Conservation (phyloP, 2,113 vertebrate genomes). For the Sminthopsis crassicaudata region DNA sequence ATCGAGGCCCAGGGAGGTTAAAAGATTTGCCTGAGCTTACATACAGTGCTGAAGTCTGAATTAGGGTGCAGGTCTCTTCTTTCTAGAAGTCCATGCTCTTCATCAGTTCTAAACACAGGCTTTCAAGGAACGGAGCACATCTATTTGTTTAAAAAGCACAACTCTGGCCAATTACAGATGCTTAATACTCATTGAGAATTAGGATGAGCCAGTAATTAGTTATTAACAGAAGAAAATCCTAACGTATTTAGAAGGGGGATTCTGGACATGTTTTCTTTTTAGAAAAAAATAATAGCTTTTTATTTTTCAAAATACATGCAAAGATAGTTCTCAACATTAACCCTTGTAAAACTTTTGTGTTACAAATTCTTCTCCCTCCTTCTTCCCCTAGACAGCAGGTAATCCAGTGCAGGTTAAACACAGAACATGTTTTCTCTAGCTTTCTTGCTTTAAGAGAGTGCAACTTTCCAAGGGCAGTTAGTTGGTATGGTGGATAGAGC, state of each 20-base stretch:
- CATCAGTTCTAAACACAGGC: not conserved
- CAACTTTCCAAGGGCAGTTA: too few relatives aligned
- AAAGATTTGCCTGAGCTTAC: not conserved
- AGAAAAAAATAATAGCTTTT: too few relatives aligned
- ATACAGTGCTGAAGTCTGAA: not conserved
- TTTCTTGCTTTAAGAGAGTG: conserved; percentile 48
- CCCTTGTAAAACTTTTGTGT: too few relatives aligned
- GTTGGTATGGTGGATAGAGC: too few relatives aligned
- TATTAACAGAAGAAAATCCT: conserved; percentile 50
- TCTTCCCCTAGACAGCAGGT: too few relatives aligned
- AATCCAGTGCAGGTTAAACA: too few relatives aligned
- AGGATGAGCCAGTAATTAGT: not conserved
- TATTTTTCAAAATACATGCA: too few relatives aligned
- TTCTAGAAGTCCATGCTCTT: not conserved
- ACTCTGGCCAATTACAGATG: not conserved
- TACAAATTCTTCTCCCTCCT: too few relatives aligned
- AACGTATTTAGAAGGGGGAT: conserved; percentile 51
- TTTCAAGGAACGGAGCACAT: not conserved
- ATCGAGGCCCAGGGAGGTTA: not conserved
- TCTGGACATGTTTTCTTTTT: conserved; percentile 27
- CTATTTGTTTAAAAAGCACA: not conserved
- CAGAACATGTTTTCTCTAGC: not conserved
- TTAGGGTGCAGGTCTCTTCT: not conserved
- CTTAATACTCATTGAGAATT: not conserved
- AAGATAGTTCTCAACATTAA: too few relatives aligned